Conservation (phyloP, 2,113 vertebrate species). For the Sciurus niger region DNA sequence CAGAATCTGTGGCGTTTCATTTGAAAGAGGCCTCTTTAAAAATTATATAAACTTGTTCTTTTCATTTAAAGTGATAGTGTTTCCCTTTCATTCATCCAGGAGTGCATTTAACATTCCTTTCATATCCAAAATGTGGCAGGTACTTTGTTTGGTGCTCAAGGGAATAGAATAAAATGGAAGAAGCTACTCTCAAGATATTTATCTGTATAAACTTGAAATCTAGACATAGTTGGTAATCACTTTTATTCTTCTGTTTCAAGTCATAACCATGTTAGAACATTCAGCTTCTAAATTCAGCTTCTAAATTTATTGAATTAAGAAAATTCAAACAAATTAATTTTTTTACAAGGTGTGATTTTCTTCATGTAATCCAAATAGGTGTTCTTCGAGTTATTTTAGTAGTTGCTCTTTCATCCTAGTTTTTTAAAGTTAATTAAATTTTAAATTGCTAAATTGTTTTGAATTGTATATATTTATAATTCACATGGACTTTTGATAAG, state of each 20-base stretch:
- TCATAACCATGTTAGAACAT: background rate
- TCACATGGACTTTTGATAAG: background rate
- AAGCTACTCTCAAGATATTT: background rate
- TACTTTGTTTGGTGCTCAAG: background rate
- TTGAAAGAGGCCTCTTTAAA: constrained; percentile 51
- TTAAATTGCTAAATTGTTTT: background rate
- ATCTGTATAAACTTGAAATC: background rate
- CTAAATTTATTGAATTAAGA: constrained; percentile 8
- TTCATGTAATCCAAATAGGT: background rate
- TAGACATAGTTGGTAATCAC: background rate
- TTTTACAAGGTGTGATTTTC: background rate
- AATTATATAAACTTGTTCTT: background rate
- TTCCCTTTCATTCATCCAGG: constrained; percentile 30
- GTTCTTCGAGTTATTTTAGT: background rate
- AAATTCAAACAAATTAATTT: constrained; percentile 37
- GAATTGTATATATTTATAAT: background rate
- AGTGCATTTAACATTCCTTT: background rate
- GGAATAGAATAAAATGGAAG: background rate
- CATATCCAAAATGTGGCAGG: background rate
- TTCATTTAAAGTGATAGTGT: background rate
- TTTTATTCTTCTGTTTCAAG: constrained; percentile 53
- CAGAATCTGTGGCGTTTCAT: constrained; percentile 26
- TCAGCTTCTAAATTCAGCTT: constrained; percentile 61
- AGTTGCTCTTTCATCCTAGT: background rate
- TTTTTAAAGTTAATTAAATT: background rate